Evolutionary conservation across 2,113 vertebrate species (phyloP).

Genomic region (Tinamus guttatus): DNA sequence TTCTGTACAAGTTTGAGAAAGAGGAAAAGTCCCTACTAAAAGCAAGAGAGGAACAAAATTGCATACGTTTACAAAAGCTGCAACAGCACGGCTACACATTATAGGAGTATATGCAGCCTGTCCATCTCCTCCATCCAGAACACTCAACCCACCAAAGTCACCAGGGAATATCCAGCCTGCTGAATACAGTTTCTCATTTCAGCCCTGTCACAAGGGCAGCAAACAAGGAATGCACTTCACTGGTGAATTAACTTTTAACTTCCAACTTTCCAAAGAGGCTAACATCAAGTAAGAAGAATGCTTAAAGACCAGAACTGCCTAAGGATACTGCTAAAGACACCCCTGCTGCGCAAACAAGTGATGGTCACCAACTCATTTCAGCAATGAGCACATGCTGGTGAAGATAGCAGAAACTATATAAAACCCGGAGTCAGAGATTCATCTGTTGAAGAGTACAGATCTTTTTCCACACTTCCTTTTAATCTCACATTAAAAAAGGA

Average conservation of each 20-base stretch:
- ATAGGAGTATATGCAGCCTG: background rate
- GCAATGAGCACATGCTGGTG: background rate
- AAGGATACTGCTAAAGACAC: background rate
- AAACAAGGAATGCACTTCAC: background rate
- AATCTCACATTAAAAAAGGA: background rate
- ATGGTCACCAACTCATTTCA: background rate
- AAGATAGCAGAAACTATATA: background rate
- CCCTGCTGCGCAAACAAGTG: background rate
- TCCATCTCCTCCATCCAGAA: background rate
- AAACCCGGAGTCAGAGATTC: background rate
- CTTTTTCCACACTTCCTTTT: background rate
- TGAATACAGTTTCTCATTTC: background rate
- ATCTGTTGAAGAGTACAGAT: background rate
- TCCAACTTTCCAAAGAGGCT: background rate
- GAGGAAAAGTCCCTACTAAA: background rate
- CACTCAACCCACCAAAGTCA: background rate
- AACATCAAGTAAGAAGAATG: background rate
- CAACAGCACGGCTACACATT: background rate
- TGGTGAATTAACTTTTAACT: background rate
- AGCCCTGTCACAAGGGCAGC: background rate
- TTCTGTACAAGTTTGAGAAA: background rate
- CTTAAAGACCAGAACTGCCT: background rate
- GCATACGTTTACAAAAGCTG: background rate
- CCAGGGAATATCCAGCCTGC: background rate
- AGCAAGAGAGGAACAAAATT: background rate